These are phyloP conservation scores for Lasius fuliginosus DNA, from an alignment of 2,888 invertebrate species.

Conservation along the genomic window DNA sequence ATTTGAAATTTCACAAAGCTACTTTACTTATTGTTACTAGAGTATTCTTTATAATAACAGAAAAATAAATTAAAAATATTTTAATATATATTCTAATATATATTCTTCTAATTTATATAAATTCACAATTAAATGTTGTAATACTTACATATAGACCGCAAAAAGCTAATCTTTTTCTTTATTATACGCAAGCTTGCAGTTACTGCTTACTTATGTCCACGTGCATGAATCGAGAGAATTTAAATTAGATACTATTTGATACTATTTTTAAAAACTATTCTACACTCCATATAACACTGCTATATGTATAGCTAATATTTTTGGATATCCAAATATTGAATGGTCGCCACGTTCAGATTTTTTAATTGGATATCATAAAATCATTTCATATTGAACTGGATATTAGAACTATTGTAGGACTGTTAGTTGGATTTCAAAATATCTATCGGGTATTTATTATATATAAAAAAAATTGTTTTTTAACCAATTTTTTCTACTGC, in stretches of 20 bases:
- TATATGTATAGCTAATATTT: neutral
- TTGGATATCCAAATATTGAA: neutral
- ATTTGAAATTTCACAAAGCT: neutral
- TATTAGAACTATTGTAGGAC: neutral
- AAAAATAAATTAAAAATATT: neutral
- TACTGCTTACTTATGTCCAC: constrained; percentile 1
- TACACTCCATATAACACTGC: neutral
- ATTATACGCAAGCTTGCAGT: constrained; percentile 27
- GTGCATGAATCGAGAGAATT: constrained; percentile 21
- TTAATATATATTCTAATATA: constrained; percentile 7
- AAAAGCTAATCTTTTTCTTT: constrained; percentile 3
- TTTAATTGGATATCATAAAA: neutral
- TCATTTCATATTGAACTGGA: too few relatives aligned
- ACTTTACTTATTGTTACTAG: neutral
- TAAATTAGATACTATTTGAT: neutral
- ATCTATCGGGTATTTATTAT: neutral
- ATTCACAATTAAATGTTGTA: neutral
- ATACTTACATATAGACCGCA: neutral
- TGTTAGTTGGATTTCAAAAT: neutral
- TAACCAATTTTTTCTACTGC: neutral
- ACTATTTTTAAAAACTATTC: constrained; percentile 8
- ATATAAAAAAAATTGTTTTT: neutral
- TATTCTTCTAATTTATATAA: neutral
- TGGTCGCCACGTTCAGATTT: neutral
- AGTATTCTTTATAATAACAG: neutral